A percentile compares a stretch with the other conserved stretches of the same genome.
These are phyloP conservation scores for Eunapius fragilis DNA, from an alignment of 37 sponge, comb jelly and placozoan species.

Conservation along the genomic window DNA sequence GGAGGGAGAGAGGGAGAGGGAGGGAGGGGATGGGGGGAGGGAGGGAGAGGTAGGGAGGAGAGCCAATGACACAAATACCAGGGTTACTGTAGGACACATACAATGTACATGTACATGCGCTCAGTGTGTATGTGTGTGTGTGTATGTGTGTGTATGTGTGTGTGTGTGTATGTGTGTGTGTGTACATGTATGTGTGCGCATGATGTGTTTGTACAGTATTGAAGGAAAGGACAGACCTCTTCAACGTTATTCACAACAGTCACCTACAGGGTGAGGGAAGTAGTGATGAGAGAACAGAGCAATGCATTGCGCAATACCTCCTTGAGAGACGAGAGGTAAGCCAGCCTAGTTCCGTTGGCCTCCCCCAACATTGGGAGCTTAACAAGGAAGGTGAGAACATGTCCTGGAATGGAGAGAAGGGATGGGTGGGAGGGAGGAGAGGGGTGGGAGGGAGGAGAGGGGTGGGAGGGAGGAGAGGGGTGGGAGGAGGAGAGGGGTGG, in stretches of 20 bases:
- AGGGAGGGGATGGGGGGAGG: background rate
- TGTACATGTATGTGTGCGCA: background rate
- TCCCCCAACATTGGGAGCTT: slow-evolving; percentile 91
- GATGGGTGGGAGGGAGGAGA: background rate
- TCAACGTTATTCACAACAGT: slow-evolving; percentile 79
- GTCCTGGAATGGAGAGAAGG: slow-evolving; percentile 33
- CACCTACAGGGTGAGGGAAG: slow-evolving; percentile 19
- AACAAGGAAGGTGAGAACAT: slow-evolving; percentile 81
- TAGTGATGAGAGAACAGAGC: no score
- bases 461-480: no score
- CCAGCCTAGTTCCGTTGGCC: slow-evolving; percentile 70
- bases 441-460: background rate
- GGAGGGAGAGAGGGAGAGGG: background rate
- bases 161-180: background rate
- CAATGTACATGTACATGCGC: no score
- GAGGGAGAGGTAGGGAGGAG: background rate
- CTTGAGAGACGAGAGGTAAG: slow-evolving; percentile 88
- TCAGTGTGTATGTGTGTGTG: no score
- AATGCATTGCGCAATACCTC: no score
- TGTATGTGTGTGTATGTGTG: background rate
- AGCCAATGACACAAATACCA: no score
- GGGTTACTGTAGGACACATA: no score
- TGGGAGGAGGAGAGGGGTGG: no score
- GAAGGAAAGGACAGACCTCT: slow-evolving; percentile 61
- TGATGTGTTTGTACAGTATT: background rate